A percentile compares a stretch with the other conserved stretches of the same genome.
phyloP scores from a whole-genome alignment of 2,888 invertebrate species.

The Arenicola marina region DNA sequence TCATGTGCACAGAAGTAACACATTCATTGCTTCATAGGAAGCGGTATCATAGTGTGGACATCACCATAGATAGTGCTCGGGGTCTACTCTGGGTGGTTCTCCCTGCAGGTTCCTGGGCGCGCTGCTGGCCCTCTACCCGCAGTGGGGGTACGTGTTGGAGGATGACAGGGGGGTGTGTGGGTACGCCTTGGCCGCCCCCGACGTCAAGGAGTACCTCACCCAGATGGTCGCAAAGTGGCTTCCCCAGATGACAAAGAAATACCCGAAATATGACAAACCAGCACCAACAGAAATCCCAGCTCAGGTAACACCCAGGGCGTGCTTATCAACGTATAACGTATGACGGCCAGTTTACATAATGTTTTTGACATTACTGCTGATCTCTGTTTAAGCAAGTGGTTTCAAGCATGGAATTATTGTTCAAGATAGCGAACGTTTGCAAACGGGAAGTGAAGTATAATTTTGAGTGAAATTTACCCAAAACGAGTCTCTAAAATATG shows the following conservation, averaged over 20 bases:
- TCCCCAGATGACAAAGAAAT: constrained; percentile 81
- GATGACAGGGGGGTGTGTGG: constrained; percentile 76
- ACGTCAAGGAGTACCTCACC: constrained; percentile 76
- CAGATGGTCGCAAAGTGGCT: constrained; percentile 78
- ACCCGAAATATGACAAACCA: constrained; percentile 64
- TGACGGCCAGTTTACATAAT: not conserved
- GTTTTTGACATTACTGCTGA: not conserved
- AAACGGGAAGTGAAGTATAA: too few species aligned
- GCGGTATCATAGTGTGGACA: too few species aligned
- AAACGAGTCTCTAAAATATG: too few species aligned
- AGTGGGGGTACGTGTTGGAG: constrained; percentile 84
- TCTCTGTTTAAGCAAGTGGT: too few species aligned
- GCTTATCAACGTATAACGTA: not conserved
- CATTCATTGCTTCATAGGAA: too few species aligned
- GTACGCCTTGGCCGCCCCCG: constrained; percentile 82
- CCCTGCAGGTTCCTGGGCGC: constrained; percentile 78
- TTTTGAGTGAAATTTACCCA: too few species aligned
- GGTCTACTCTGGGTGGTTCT: too few species aligned
- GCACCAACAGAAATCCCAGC: not conserved
- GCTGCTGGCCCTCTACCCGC: constrained; percentile 78
- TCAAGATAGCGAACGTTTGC: too few species aligned
- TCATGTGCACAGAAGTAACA: too few species aligned
- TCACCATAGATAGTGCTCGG: too few species aligned
- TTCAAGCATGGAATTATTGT: too few species aligned
- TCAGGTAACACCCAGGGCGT: not conserved